Conservation (phyloP, 2,888 invertebrate genomes). For the Cephus spinipes region DNA sequence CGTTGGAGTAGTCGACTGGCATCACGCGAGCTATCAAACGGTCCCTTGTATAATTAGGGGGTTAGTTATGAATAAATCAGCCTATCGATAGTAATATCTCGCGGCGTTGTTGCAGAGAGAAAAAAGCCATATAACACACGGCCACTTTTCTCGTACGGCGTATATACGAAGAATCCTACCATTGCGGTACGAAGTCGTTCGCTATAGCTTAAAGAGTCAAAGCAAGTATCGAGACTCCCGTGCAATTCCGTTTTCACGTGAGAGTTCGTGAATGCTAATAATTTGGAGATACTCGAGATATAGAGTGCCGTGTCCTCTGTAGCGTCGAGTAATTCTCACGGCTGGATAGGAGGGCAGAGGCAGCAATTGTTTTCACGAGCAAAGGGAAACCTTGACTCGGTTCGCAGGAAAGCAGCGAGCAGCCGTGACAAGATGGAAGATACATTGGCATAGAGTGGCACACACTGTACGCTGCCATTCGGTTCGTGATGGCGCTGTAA, state of each 20-base stretch:
- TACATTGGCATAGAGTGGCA: not conserved
- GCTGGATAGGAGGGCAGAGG: not conserved
- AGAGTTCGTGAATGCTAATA: not conserved
- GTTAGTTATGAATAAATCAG: constrained; percentile 18
- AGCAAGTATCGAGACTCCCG: not conserved
- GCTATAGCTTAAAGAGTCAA: not conserved
- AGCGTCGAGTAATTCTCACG: not conserved
- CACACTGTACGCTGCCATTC: not conserved
- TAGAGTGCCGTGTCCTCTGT: not conserved
- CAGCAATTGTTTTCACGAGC: not conserved
- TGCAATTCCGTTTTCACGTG: not conserved
- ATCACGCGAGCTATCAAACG: not conserved
- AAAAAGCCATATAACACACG: not conserved
- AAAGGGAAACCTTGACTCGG: not conserved
- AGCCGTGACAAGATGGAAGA: constrained; percentile 3
- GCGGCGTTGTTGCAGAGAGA: not conserved
- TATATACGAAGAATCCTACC: not conserved
- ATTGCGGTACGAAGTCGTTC: not conserved
- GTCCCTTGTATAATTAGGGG: constrained; percentile 15
- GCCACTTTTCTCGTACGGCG: not conserved
- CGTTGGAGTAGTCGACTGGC: not conserved
- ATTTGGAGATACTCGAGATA: not conserved
- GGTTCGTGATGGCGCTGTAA: constrained; percentile 1
- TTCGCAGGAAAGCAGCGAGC: not conserved
- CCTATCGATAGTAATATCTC: not conserved